Conservation (phyloP, 2,113 vertebrate species). For the Eptesicus fuscus region DNA sequence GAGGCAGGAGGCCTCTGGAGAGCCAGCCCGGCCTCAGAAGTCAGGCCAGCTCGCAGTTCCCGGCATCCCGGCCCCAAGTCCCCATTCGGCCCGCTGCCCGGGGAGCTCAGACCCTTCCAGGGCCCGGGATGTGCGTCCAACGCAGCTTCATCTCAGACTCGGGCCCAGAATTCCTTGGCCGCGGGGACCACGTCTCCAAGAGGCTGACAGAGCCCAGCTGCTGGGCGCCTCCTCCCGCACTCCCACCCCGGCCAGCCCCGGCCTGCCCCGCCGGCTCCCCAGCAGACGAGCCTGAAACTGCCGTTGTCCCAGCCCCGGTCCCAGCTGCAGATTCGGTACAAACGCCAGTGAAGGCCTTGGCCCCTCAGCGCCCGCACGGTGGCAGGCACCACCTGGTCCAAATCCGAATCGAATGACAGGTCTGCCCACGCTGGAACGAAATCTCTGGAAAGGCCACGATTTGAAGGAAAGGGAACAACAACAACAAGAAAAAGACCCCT, state of each 20-base stretch:
- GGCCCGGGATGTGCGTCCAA: slow-evolving; percentile 52
- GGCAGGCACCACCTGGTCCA: rapidly evolving
- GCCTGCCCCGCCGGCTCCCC: background rate
- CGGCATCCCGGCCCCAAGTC: slow-evolving; percentile 57
- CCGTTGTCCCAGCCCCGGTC: background rate
- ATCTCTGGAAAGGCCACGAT: background rate
- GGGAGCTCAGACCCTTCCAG: slow-evolving; percentile 53
- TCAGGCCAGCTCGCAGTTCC: slow-evolving; percentile 71
- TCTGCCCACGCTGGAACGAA: background rate
- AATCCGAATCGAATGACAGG: background rate
- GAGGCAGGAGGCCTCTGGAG: background rate
- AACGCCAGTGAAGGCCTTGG: rapidly evolving
- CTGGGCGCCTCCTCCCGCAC: background rate
- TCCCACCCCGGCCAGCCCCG: background rate
- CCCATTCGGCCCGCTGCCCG: slow-evolving; percentile 57
- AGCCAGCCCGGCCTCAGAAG: slow-evolving; percentile 65
- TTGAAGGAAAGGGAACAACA: background rate
- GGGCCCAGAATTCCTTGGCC: slow-evolving; percentile 58
- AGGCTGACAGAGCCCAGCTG: slow-evolving; percentile 64
- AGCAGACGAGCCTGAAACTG: background rate
- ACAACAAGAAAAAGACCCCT: background rate
- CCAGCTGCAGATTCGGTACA: background rate
- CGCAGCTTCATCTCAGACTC: slow-evolving; percentile 24
- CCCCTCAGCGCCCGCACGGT: background rate
- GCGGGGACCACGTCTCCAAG: background rate